phyloP scores from a whole-genome alignment of 2,888 invertebrate species.

The Scaptomyza polygonia region DNA sequence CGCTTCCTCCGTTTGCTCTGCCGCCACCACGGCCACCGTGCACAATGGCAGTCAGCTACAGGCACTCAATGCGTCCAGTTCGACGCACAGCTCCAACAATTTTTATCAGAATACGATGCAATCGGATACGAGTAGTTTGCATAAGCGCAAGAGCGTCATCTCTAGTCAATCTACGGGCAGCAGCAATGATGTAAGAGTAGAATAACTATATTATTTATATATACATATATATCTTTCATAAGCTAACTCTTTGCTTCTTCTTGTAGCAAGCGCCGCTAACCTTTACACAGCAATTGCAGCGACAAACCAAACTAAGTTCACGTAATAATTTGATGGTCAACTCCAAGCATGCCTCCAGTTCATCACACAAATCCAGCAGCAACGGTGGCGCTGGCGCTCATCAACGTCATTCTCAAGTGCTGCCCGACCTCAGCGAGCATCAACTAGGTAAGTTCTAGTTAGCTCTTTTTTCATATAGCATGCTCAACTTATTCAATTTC shows the following conservation, averaged over 20 bases:
- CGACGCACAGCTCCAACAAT: slow-evolving; percentile 84
- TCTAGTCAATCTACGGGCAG: slow-evolving; percentile 85
- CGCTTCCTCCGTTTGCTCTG: slow-evolving; percentile 81
- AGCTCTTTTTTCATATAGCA: not conserved
- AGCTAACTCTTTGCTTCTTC: not conserved
- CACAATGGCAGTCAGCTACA: slow-evolving; percentile 81
- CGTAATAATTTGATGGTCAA: slow-evolving; percentile 83
- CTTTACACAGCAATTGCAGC: slow-evolving; percentile 95
- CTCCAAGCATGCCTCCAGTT: slow-evolving; percentile 80
- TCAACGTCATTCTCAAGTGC: slow-evolving; percentile 83
- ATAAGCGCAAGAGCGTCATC: slow-evolving; percentile 85
- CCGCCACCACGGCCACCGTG: slow-evolving; percentile 80
- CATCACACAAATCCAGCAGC: slow-evolving; percentile 67
- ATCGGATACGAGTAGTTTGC: slow-evolving; percentile 84
- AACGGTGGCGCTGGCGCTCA: slow-evolving; percentile 69
- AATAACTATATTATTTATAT: too few relatives aligned
- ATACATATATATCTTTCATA: not conserved
- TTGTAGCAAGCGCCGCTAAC: slow-evolving; percentile 88
- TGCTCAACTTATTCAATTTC: not conserved
- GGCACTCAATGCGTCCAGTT: slow-evolving; percentile 83
- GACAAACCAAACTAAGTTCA: slow-evolving; percentile 83
- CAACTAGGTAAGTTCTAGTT: slow-evolving; percentile 78
- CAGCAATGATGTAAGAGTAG: slow-evolving; percentile 84
- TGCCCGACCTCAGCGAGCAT: slow-evolving; percentile 84
- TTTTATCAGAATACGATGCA: slow-evolving; percentile 85